Evolutionary conservation across 2,797 vertebrate genomes (phyloP).

Genomic region (Poliocrania exsul): DNA sequence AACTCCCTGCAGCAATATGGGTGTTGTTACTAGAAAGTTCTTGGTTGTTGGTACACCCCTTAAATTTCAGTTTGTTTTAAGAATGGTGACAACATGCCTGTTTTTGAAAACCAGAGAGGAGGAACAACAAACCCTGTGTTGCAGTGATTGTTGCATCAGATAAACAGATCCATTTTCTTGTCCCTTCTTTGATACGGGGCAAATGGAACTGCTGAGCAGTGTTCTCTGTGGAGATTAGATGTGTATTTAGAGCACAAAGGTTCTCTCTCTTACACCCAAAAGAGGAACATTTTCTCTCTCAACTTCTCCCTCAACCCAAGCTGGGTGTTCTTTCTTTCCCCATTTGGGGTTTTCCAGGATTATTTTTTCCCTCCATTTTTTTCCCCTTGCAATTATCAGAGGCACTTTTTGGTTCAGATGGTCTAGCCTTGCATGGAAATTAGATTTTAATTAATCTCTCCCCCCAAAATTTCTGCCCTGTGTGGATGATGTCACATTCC

Average conservation of each 20-base stretch:
- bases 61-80: not conserved
- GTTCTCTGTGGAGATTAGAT: conserved; percentile 33
- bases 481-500: conserved; percentile 58
- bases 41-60: not conserved
- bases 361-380: accelerated
- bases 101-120: not conserved
- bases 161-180: conserved; percentile 57
- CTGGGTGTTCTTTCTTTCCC: not conserved
- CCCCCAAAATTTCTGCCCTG: not conserved
- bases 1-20: not conserved
- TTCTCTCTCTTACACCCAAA: not conserved
- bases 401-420: conserved; percentile 35
- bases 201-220: conserved; percentile 17
- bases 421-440: conserved; percentile 33
- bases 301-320: not conserved
- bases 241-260: not conserved
- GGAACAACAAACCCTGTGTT: not conserved
- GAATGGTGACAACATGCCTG: not conserved
- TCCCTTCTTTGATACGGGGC: conserved; percentile 19
- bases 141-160: not conserved
- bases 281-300: not conserved
- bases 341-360: not conserved
- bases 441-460: conserved; percentile 64
- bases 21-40: not conserved
- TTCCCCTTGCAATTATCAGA: not conserved